A percentile compares a stretch with the other conserved stretches of the same genome.
These are phyloP conservation scores for Sebastes iracundus DNA, from an alignment of 2,797 vertebrate species.

Conservation along the genomic window DNA sequence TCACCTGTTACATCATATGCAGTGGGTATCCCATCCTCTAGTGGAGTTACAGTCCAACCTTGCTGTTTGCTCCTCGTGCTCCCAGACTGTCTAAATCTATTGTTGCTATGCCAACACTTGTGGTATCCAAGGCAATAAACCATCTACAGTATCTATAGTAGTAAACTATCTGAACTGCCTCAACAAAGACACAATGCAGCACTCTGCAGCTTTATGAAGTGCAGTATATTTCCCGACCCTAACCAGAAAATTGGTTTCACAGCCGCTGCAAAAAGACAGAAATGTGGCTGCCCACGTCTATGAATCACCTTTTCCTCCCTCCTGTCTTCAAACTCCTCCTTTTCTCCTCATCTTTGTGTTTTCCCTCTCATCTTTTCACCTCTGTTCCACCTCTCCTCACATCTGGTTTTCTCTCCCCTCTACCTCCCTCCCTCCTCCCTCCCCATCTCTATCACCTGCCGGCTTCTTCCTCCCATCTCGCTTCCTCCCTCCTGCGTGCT, in stretches of 20 bases:
- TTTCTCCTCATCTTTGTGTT: conserved; percentile 21
- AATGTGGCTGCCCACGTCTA: conserved; percentile 55
- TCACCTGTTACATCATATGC: conserved; percentile 8
- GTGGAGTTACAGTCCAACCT: conserved; percentile 18
- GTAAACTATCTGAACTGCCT: conserved; percentile 57
- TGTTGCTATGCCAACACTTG: conserved; percentile 68
- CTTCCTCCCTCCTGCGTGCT: conserved; percentile 46
- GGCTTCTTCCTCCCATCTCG: conserved; percentile 30
- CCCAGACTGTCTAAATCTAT: conserved; percentile 53
- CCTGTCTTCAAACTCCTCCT: conserved; percentile 35
- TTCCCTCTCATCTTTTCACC: conserved; percentile 21
- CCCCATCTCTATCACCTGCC: conserved; percentile 3
- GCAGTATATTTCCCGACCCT: conserved; percentile 52
- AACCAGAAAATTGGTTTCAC: conserved; percentile 69
- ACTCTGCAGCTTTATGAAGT: conserved; percentile 69
- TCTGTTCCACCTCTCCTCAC: conserved; percentile 10
- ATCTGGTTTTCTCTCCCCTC: conserved; percentile 5
- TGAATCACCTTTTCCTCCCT: conserved; percentile 66
- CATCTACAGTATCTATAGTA: conserved; percentile 63
- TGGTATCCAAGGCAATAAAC: conserved; percentile 64
- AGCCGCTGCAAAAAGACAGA: conserved; percentile 62
- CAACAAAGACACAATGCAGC: conserved; percentile 68
- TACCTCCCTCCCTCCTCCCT: neutral
- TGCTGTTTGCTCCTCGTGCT: neutral
- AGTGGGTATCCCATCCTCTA: neutral